A percentile compares a stretch with the other conserved stretches of the same genome.
phyloP scores from a whole-genome alignment of 2,797 vertebrate genomes.

The Crenichthys baileyi region DNA sequence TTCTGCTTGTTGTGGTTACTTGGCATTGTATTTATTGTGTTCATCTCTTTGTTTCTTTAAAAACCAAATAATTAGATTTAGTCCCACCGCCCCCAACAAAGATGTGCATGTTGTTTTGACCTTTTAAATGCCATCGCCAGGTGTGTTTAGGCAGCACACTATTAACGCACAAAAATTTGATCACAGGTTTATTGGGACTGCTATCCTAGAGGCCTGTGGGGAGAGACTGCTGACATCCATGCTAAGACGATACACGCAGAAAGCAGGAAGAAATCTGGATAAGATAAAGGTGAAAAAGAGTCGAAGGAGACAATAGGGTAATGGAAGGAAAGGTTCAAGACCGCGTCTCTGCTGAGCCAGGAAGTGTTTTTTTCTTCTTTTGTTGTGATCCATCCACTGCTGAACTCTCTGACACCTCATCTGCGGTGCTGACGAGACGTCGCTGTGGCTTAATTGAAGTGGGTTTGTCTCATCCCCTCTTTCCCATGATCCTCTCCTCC shows the following conservation, averaged over 20 bases:
- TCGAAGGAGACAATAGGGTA: constrained; percentile 30
- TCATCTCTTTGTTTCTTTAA: constrained; percentile 4
- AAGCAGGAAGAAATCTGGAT: constrained; percentile 36
- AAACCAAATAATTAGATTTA: constrained; percentile 36
- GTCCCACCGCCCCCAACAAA: constrained; percentile 34
- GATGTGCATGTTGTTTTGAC: constrained; percentile 68
- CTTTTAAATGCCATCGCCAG: constrained; percentile 76
- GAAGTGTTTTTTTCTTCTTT: constrained; percentile 65
- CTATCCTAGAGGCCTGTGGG: constrained; percentile 45
- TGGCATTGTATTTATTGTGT: constrained; percentile 30
- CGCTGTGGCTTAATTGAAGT: constrained; percentile 83
- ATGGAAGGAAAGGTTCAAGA: constrained; percentile 53
- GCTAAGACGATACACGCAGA: constrained; percentile 26
- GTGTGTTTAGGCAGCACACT: constrained; percentile 56
- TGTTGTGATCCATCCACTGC: constrained; percentile 69
- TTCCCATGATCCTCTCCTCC: constrained; percentile 81
- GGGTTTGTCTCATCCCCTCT: constrained; percentile 82
- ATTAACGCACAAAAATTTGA: constrained; percentile 69
- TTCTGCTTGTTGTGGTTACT: constrained; percentile 49
- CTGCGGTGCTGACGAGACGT: constrained; percentile 79
- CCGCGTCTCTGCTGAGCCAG: constrained; percentile 72
- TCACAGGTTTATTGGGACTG: constrained; percentile 66
- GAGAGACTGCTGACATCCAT: constrained; percentile 34
- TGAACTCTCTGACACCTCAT: constrained; percentile 85
- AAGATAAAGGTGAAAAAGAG: constrained; percentile 39